Percentiles rank a stretch among this genome's conserved stretches.
Conservation (phyloP, 1,140 invertebrate genomes). For the Homarus americanus region DNA sequence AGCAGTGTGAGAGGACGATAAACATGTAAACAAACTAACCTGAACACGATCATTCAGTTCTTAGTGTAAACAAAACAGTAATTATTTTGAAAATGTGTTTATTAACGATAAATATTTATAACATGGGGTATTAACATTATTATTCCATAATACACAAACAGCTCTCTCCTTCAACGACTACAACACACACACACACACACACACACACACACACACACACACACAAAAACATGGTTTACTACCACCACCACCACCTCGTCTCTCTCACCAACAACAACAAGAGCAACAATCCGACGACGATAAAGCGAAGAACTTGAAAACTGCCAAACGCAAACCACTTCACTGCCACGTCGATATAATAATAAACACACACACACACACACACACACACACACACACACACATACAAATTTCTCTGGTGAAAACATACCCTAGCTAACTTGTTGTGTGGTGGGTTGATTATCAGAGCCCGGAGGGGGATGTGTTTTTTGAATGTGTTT, state of each 20-base stretch:
- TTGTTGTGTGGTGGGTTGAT: conserved; percentile 66
- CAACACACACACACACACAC: conserved; percentile 46
- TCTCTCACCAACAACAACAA: no score
- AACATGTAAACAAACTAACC: no score
- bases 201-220: conserved; percentile 46
- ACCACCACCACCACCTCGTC: neutral
- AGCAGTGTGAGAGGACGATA: no score
- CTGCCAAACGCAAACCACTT: neutral
- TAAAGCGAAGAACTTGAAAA: neutral
- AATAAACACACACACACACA: neutral
- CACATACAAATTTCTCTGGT: conserved; percentile 28
- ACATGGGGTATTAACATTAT: no score
- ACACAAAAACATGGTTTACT: no score
- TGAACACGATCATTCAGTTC: no score
- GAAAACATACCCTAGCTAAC: conserved; percentile 54
- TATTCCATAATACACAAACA: no score
- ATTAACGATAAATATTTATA: no score
- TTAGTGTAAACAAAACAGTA: no score
- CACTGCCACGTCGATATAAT: neutral
- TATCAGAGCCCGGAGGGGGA: conserved; percentile 58
- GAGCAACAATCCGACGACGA: neutral
- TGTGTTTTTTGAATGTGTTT: conserved; percentile 67
- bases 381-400: neutral
- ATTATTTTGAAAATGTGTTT: no score
- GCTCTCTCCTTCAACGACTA: no score